These are phyloP conservation scores for Hozukius guyotensis DNA, from an alignment of 2,797 vertebrate genomes.

Conservation along the genomic window DNA sequence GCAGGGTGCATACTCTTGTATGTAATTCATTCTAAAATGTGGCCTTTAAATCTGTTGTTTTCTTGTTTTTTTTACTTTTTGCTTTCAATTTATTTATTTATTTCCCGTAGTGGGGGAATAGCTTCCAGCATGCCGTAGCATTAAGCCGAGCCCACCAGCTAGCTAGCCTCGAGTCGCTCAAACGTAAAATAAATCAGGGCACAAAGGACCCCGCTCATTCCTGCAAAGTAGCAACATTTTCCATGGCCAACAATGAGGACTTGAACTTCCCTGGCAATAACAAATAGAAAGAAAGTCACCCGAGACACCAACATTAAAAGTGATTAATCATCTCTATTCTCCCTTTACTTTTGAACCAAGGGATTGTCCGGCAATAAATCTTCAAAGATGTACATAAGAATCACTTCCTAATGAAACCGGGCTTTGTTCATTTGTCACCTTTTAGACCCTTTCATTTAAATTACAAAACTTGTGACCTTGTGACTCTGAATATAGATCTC, in stretches of 20 bases:
- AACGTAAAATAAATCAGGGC: constrained; percentile 91
- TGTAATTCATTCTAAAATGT: constrained; percentile 89
- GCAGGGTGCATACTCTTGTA: constrained; percentile 82
- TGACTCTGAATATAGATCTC: constrained; percentile 88
- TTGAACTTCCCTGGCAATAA: constrained; percentile 93
- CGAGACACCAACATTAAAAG: constrained; percentile 96
- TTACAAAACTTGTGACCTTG: constrained; percentile 90
- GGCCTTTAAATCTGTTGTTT: constrained; percentile 87
- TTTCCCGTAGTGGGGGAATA: constrained; percentile 79
- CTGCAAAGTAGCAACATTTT: constrained; percentile 90
- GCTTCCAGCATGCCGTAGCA: constrained; percentile 85
- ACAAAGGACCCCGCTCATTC: constrained; percentile 90
- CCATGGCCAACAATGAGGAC: constrained; percentile 87
- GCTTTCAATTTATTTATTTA: constrained; percentile 78
- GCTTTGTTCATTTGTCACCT: constrained; percentile 93
- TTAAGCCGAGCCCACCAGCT: constrained; percentile 87
- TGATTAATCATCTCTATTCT: constrained; percentile 96
- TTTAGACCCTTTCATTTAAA: constrained; percentile 90
- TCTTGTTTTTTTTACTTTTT: constrained; percentile 66
- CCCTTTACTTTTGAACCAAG: constrained; percentile 91
- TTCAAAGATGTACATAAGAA: constrained; percentile 98
- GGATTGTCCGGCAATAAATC: constrained; percentile 96
- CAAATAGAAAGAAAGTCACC: constrained; percentile 98
- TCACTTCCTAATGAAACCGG: constrained; percentile 92
- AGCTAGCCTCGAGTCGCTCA: constrained; percentile 87